Percentiles rank a stretch among this genome's conserved stretches.
Evolutionary conservation across 2,797 vertebrate species (phyloP).

Genomic region (Macroramphosus scolopax): DNA sequence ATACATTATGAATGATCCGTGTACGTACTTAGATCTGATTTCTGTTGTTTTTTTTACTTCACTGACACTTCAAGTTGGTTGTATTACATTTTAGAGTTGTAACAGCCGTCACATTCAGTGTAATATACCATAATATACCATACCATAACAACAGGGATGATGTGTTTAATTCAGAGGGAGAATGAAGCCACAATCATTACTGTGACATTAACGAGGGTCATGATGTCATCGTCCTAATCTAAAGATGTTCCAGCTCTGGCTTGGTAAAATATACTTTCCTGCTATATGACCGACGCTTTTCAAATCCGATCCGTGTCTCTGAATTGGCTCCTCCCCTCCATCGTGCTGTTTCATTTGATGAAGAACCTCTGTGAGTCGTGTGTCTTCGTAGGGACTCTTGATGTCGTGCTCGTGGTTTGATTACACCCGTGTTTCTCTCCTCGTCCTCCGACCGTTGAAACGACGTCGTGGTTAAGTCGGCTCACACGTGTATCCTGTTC

Average conservation of each 20-base stretch:
- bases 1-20: slow-evolving; percentile 18
- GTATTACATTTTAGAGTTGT: no score
- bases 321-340: slow-evolving; percentile 4
- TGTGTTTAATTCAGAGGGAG: no score
- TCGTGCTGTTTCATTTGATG: neutral
- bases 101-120: slow-evolving; percentile 22
- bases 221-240: no score
- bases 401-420: slow-evolving; percentile 46
- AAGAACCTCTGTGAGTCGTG: slow-evolving; percentile 6
- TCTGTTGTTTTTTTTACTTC: slow-evolving; percentile 32
- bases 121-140: slow-evolving; percentile 15
- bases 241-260: slow-evolving; percentile 1
- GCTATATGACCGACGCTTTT: slow-evolving; percentile 24
- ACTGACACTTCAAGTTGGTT: no score
- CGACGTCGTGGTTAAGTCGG: slow-evolving; percentile 15
- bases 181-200: no score
- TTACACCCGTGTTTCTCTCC: slow-evolving; percentile 17
- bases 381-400: slow-evolving; percentile 20
- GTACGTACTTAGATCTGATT: slow-evolving; percentile 26
- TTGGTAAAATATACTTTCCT: no score
- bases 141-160: no score
- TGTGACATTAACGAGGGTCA: no score
- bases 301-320: slow-evolving; percentile 16
- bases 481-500: slow-evolving; percentile 22
- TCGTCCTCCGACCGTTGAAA: slow-evolving; percentile 21